These are phyloP conservation scores for Bos taurus DNA, from an alignment of 2,113 vertebrate species.

Conservation along the genomic window ARS-UCD2.0 NC_037336.1:83341001-83341500, in stretches of 20 bases:
- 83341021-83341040: slow-evolving; percentile 2
- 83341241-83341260: slow-evolving; percentile 12
- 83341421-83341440: background rate
- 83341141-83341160: background rate
- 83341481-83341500: background rate
- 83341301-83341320: slow-evolving; percentile 42
- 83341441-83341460: background rate
- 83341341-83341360: slow-evolving; percentile 35
- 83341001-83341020: background rate
- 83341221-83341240: slow-evolving; percentile 24
- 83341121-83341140: background rate
- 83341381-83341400: background rate
- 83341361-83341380: slow-evolving; percentile 21
- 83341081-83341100: background rate
- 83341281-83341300: slow-evolving; percentile 37
- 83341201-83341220: slow-evolving; percentile 17
- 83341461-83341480: background rate
- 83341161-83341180: slow-evolving; percentile 27
- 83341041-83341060: slow-evolving; percentile 1
- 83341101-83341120: slow-evolving; percentile 26
- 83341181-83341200: slow-evolving; percentile 44
- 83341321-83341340: slow-evolving; percentile 52
- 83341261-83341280: slow-evolving; percentile 21
- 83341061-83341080: background rate
- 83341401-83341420: background rate